Evolutionary conservation across 2,888 invertebrate genomes (phyloP).

Genomic region (Matsumyia berberina): DNA sequence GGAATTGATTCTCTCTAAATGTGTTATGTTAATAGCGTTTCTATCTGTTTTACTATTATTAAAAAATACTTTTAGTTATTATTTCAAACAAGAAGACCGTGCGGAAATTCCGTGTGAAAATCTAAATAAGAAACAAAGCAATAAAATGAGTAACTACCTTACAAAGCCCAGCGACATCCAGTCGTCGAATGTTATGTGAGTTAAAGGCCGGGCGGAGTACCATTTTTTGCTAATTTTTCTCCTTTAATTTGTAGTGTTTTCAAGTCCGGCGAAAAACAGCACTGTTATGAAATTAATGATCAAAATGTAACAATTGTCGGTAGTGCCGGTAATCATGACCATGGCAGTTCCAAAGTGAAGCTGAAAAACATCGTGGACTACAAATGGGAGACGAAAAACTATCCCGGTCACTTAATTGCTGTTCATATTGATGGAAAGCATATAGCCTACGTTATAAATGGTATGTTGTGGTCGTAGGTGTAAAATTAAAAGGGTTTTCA

Average conservation of each 20-base stretch:
- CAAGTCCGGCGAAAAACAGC: constrained; percentile 81
- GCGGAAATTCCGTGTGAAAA: constrained; percentile 17
- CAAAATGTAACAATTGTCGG: constrained; percentile 89
- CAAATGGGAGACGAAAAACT: constrained; percentile 95
- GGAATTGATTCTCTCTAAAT: constrained; percentile 64
- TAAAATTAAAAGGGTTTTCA: background rate
- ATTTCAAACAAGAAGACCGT: constrained; percentile 53
- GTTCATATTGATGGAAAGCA: constrained; percentile 94
- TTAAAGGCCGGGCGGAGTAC: constrained; percentile 52
- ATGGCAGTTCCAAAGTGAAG: constrained; percentile 95
- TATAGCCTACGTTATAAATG: constrained; percentile 96
- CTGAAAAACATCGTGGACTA: constrained; percentile 95
- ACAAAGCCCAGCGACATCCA: constrained; percentile 61
- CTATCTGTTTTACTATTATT: constrained; percentile 70
- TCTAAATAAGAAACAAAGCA: constrained; percentile 22
- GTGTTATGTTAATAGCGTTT: constrained; percentile 77
- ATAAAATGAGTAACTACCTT: constrained; percentile 67
- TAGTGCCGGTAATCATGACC: constrained; percentile 89
- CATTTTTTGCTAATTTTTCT: constrained; percentile 8
- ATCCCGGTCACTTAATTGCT: constrained; percentile 94
- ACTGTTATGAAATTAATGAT: constrained; percentile 81
- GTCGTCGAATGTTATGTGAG: constrained; percentile 74
- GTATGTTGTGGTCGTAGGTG: constrained; percentile 84
- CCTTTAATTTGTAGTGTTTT: constrained; percentile 79
- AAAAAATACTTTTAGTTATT: constrained; percentile 74